Conservation (phyloP, 2,888 invertebrate species). For the Thymelicus lineola region DNA sequence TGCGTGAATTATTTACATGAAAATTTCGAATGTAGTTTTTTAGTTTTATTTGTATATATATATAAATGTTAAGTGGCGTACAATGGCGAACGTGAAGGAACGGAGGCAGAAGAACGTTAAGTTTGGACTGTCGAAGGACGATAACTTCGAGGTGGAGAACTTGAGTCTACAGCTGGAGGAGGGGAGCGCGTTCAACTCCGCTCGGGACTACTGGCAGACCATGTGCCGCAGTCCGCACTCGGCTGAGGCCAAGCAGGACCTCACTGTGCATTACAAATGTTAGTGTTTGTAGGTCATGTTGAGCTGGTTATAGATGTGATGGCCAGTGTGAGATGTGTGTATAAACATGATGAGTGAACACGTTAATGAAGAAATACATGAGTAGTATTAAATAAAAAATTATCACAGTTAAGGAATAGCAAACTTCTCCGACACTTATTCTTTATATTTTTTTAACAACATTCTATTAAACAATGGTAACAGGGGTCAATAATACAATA, state of each 20-base stretch:
- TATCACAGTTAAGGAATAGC: too few species aligned
- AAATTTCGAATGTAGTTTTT: conserved; percentile 51
- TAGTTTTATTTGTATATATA: conserved; percentile 20
- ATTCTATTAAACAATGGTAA: too few species aligned
- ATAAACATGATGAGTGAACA: too few species aligned
- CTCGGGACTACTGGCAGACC: conserved; percentile 73
- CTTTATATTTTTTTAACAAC: too few species aligned
- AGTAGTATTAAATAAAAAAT: too few species aligned
- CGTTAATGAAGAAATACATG: too few species aligned
- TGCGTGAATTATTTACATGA: conserved; percentile 53
- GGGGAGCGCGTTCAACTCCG: conserved; percentile 61
- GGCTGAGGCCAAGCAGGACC: conserved; percentile 49
- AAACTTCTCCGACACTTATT: too few species aligned
- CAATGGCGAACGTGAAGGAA: conserved; percentile 26
- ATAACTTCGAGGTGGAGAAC: conserved; percentile 59
- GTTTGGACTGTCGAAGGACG: conserved; percentile 73
- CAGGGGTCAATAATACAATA: too few species aligned
- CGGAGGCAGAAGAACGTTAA: conserved; percentile 57
- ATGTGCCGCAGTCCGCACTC: conserved; percentile 51
- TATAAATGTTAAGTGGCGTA: conserved; percentile 33
- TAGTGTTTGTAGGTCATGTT: conserved; percentile 29
- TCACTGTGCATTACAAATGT: conserved; percentile 53
- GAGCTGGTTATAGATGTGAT: too few species aligned
- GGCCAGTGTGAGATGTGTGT: too few species aligned
- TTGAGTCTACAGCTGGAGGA: conserved; percentile 55